Conservation (phyloP, 2,113 vertebrate species). For the Rhabdomys dilectus region DNA sequence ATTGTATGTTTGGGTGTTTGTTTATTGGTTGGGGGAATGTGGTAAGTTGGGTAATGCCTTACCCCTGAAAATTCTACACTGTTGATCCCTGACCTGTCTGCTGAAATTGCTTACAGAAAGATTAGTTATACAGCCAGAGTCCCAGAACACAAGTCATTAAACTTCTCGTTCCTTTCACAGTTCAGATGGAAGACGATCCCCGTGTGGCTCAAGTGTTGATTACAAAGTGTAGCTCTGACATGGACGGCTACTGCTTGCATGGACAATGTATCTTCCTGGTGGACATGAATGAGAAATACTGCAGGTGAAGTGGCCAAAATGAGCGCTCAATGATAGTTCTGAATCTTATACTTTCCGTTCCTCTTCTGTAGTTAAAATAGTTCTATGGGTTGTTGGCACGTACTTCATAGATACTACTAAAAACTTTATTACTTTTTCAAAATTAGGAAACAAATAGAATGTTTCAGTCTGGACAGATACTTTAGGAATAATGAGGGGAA, state of each 20-base stretch:
- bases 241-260: conserved; percentile 88
- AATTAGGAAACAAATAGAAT: neutral
- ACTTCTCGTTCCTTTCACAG: conserved; percentile 73
- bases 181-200: conserved; percentile 84
- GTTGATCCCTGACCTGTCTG: neutral
- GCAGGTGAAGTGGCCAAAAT: conserved; percentile 82
- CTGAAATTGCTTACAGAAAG: neutral
- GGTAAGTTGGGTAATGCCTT: neutral
- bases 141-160: neutral
- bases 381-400: neutral
- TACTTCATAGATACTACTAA: neutral
- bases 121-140: neutral
- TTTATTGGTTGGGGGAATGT: neutral
- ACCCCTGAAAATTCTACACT: neutral
- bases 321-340: neutral
- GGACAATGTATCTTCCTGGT: conserved; percentile 88
- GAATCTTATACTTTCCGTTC: neutral
- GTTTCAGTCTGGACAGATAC: neutral
- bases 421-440: neutral
- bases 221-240: conserved; percentile 83
- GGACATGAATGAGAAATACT: conserved; percentile 85
- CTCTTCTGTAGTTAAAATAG: neutral
- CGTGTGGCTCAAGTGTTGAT: conserved; percentile 84
- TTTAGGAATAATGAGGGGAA: neutral
- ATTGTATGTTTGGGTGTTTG: neutral